Base-by-base conservation (phyloP, 2,797 vertebrate genomes). In the Esox masquinongy region DNA sequence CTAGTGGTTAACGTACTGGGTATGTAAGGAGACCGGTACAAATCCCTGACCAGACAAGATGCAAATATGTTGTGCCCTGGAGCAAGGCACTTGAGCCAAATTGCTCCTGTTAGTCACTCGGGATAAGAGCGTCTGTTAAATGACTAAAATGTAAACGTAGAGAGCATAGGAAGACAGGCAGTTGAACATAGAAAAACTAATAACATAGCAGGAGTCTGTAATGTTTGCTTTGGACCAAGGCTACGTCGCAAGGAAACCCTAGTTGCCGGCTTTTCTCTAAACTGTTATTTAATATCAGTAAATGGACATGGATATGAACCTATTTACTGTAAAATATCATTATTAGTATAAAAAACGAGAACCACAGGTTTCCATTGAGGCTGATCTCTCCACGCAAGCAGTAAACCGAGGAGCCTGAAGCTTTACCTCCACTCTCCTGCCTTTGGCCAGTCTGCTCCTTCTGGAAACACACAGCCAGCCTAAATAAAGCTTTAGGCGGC, bases 341-440 rank as follows among this genome's bases (percentile, higher is more conserved):
- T 85, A 86, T 84, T 85, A 85, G 75, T 51, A 68, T 22, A 79
- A 82, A 43, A 43, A 6, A 43, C 3, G 29, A 79, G 36, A 53
- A 72, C 87, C 87, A 31, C 88, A 86, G 83, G 79, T 90, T 92
- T 92, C 89, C 90, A 93, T 77, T 63, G 83, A 83, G 80, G 83
- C 81, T 1, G 77, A 76, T 74, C 82, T 83, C 81, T 87, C 88
- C 89, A 90, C 81, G 78, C 84, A 85, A 88, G 85, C 78, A 88
- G 85, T 77, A 84, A 82, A 90, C 90, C 90, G 71, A 88, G 86
- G 85, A 82, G 79, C 80, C 76, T 74, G 84, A 79, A 47, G 47
- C 79, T 87, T 56, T 69, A 47, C 34, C 74, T 72, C 68, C 49
- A n/a, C 64, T 19, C n/a, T 22, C 19, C 53, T 59, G 8, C 19